phyloP scores from a whole-genome alignment of 2,797 vertebrate genomes.

The Microcaecilia unicolor region DNA sequence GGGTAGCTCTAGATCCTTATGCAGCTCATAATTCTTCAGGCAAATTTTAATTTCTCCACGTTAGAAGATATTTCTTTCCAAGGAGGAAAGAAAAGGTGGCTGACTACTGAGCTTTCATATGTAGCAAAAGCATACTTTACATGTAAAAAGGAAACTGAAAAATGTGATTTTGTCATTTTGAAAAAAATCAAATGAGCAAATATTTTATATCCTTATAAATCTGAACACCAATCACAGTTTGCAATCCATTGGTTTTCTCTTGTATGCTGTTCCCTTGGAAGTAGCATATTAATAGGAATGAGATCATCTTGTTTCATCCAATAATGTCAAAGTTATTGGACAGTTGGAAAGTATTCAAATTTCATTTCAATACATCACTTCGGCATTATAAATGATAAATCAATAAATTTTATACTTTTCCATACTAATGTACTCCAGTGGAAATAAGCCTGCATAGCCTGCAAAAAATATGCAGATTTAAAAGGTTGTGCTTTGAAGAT shows the following conservation, averaged over 20 bases:
- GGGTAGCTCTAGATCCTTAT: too few relatives aligned
- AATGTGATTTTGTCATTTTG: too few relatives aligned
- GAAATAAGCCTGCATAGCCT: slow-evolving; percentile 38
- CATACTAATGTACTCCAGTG: slow-evolving; percentile 59
- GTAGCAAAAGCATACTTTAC: too few relatives aligned
- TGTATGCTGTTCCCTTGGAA: slow-evolving; percentile 4
- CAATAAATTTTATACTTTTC: slow-evolving; percentile 75
- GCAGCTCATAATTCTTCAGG: too few relatives aligned
- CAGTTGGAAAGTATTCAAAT: slow-evolving; percentile 53
- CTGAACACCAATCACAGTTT: too few relatives aligned
- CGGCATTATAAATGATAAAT: slow-evolving; percentile 76
- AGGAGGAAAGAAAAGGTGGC: too few relatives aligned
- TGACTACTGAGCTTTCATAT: too few relatives aligned
- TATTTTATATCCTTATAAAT: too few relatives aligned
- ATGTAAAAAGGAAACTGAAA: too few relatives aligned
- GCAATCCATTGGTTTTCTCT: not conserved
- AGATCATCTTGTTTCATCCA: slow-evolving; percentile 44
- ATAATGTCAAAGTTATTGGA: slow-evolving; percentile 45
- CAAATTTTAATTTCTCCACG: too few relatives aligned
- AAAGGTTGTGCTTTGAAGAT: slow-evolving; percentile 21
- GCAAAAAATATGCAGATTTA: slow-evolving; percentile 51
- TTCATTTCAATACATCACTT: slow-evolving; percentile 69
- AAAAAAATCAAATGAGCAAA: too few relatives aligned
- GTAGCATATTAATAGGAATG: slow-evolving; percentile 48
- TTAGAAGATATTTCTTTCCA: too few relatives aligned